Conservation (phyloP, 2,113 vertebrate genomes). For the Verasper variegatus region DNA sequence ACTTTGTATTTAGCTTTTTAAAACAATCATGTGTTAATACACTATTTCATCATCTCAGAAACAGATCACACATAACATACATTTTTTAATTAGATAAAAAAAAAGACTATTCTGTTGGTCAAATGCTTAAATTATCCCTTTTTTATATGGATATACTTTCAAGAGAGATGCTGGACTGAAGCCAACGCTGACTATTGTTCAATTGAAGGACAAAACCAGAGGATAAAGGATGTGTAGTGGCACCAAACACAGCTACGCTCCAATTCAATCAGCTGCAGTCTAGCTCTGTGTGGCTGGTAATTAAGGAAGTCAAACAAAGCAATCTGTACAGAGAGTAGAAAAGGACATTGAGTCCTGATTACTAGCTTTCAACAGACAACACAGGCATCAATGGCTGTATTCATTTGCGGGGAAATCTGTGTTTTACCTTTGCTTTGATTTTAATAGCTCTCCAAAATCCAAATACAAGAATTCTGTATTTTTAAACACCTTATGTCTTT, state of each 20-base stretch:
- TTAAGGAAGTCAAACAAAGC: conserved; percentile 61
- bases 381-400: conserved; percentile 8
- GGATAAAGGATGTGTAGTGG: conserved; percentile 32
- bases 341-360: conserved; percentile 19
- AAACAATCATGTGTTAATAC: background rate
- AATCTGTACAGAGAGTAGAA: background rate
- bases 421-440: conserved; percentile 9
- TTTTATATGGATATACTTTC: background rate
- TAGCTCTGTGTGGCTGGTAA: conserved; percentile 43
- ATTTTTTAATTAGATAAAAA: background rate
- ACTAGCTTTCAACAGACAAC: conserved; percentile 6
- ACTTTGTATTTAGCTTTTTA: background rate
- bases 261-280: conserved; percentile 36
- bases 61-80: background rate
- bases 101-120: no score
- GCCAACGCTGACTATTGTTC: background rate
- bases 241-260: background rate
- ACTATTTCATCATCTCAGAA: background rate
- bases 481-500: background rate
- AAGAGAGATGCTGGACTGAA: background rate
- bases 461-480: background rate
- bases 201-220: conserved; percentile 5
- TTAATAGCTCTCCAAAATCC: background rate
- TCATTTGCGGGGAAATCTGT: background rate
- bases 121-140: background rate